Evolutionary conservation across 2,888 invertebrate genomes (phyloP), one percentile per base, ranked within the genome.

Genomic region (Steromphala cineraria): DNA sequence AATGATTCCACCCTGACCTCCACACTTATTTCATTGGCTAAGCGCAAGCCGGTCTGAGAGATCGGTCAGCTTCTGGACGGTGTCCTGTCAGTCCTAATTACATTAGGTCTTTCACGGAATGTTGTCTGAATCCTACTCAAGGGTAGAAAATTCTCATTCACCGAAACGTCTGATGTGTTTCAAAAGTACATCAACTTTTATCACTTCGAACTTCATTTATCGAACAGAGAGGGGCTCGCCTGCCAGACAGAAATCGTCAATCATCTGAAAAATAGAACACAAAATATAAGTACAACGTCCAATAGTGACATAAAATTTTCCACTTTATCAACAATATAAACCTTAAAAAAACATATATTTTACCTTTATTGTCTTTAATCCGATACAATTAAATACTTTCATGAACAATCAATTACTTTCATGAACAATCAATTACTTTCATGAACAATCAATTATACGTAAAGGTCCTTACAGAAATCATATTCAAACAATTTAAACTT

Each of bases 171-270:
- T 46, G 46, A 46, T 46, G 46, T 46, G 46, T 46, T 46, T 46
- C 46, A 8, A 46, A 46, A 46, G 46, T 71, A 36, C 36, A 36
- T 19, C 71, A 71, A 71, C 71, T 71, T 36, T 40, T 24, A 17
- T 17, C 19, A 31, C 28, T 36, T 31, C n/a, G 4, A 40, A 21
- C 8, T 67, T 40, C 15, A 15, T 71, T n/a, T 71, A 71, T 40
- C 71, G 71, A 31, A 71, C 28, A 28, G 67, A 67, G n/a, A 71
- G 36, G 0, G 71, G 71, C 71, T 71, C 71, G 7, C 71, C 71
- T 36, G 31, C 40, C n/a, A 71, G 19, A 36, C 71, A 71, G 40
- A 71, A 71, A n/a, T 71, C 71, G n/a, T 71, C 71, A 19, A 71
- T 71, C 71, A 71, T 71, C 71, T 71, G 71, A 17, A 71, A 71